phyloP scores from a whole-genome alignment of 1,140 invertebrate species.

The Tetramorium parvispinum region DNA sequence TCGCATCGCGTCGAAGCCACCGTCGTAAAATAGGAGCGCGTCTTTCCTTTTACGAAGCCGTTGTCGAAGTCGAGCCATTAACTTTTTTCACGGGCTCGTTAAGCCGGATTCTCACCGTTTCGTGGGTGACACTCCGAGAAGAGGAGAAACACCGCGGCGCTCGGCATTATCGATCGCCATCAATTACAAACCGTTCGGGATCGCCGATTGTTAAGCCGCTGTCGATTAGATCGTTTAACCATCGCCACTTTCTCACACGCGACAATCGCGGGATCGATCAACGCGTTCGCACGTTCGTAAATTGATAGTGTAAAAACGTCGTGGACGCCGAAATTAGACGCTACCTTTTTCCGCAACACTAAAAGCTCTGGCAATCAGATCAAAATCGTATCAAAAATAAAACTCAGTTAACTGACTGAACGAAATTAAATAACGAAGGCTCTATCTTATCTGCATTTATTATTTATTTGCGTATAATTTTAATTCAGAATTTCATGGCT shows the following conservation, averaged over 20 bases:
- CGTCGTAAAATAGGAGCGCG: constrained; percentile 68
- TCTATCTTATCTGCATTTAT: neutral
- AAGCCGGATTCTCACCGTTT: constrained; percentile 79
- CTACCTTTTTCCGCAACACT: neutral
- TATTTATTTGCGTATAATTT: neutral
- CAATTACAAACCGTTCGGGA: constrained; percentile 75
- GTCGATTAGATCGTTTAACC: constrained; percentile 74
- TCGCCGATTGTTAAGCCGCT: constrained; percentile 77
- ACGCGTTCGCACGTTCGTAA: constrained; percentile 11
- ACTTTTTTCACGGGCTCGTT: constrained; percentile 79
- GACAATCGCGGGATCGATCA: constrained; percentile 16
- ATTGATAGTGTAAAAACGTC: constrained; percentile 25
- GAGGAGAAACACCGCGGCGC: neutral
- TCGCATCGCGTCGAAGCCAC: constrained; percentile 30
- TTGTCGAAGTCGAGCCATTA: constrained; percentile 77
- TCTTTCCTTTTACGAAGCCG: constrained; percentile 55
- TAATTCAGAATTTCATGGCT: neutral
- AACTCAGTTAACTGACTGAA: neutral
- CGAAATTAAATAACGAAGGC: neutral
- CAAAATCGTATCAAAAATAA: neutral
- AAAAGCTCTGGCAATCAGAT: too few species aligned
- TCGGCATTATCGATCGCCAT: constrained; percentile 78
- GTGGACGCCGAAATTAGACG: neutral
- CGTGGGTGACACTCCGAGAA: constrained; percentile 72
- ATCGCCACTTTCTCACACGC: neutral